Evolutionary conservation across 2,888 invertebrate genomes (phyloP), one percentile per base, ranked within the genome.

Genomic region (Syrista parreyssii): DNA sequence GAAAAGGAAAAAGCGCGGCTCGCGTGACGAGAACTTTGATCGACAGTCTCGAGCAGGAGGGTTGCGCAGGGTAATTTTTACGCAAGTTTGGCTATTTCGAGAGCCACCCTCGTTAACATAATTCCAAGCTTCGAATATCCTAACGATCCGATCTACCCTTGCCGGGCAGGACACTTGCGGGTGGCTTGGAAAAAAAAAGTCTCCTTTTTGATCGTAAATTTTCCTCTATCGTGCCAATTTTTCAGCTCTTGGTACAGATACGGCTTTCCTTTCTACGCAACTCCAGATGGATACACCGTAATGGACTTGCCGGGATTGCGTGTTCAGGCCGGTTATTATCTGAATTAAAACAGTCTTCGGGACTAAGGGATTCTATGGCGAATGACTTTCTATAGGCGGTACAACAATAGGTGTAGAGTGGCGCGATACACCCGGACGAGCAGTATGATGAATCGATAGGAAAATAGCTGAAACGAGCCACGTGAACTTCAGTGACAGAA

Each of bases 361-460:
- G 40, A 40, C 40, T 15, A 6, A 15, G 40, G 15, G 15, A 40
- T 40, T 40, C 40, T 15, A 6, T 6, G 40, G 15, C 15, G 6
- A 36, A 4, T 36, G 12, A 36, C 36, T 36, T 36, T 36, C 12
- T 4, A 4, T 36, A 36, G 36, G 36, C 1, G 12, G 69, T 3
- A 32, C n/a, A 15, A 69, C 69, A 33, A 73, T n/a, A 73, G 12
- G 35, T 9, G 3, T 4, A 4, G 32, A 34, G 35, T 34, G 33
- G 30, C 32, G 30, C n/a, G 15, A 15, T 72, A 30, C 72, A 15
- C 30, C 72, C 3, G 1, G 72, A 30, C 30, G 73, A 31, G 4
- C 34, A 73, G 12, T 34, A 75, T 78, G 78, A 78, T 75, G 77
- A 75, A 77, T 78, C 75, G 78, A 75, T 78, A 71, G 68, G 78